Conservation (phyloP, 2,797 vertebrate genomes). For the Tokudaia muenninki region DNA sequence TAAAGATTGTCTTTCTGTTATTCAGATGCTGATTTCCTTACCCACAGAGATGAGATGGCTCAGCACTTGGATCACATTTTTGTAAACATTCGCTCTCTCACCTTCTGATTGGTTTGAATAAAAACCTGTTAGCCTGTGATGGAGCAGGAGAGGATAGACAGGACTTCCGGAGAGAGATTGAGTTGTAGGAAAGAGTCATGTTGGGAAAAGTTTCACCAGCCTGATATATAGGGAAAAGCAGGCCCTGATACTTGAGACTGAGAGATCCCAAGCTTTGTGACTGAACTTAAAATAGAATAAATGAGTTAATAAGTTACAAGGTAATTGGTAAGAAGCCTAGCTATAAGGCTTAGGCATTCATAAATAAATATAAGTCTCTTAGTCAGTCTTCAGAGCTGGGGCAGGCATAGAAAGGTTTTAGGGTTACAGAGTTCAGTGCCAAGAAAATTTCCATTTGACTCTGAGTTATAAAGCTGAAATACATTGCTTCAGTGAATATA, state of each 20-base stretch:
- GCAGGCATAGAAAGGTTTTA: neutral
- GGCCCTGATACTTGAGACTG: neutral
- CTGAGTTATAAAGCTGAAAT: constrained; percentile 18
- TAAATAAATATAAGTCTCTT: neutral
- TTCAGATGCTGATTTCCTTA: neutral
- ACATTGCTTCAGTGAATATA: neutral
- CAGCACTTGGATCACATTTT: neutral
- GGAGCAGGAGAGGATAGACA: neutral
- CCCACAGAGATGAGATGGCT: neutral
- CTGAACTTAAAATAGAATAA: neutral
- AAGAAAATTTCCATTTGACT: neutral
- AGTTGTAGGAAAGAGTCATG: neutral
- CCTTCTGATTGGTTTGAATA: neutral
- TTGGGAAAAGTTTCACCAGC: neutral
- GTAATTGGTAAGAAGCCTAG: neutral
- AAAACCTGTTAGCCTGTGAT: neutral
- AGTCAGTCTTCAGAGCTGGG: neutral
- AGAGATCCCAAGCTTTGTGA: neutral
- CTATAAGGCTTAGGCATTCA: neutral
- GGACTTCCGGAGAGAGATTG: neutral
- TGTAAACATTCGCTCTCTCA: neutral
- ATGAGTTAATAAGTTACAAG: neutral
- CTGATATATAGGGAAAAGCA: neutral
- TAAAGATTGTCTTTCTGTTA: neutral
- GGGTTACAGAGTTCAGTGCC: neutral